Conservation (phyloP, 2,888 invertebrate genomes). For the Cartodere bifasciata region DNA sequence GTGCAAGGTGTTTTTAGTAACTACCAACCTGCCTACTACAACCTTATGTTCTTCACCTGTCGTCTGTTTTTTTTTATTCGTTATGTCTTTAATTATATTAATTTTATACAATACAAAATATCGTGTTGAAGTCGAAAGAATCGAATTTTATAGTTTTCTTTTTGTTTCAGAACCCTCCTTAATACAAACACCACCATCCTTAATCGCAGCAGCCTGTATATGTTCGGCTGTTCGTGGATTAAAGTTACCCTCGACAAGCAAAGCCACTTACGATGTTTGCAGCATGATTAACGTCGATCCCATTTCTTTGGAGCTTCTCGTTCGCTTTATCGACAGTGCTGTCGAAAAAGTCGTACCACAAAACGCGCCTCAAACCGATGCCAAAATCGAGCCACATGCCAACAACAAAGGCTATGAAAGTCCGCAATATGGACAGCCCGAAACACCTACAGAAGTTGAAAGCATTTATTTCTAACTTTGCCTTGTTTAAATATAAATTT, state of each 20-base stretch:
- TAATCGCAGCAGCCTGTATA: slow-evolving; percentile 58
- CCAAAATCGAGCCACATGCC: slow-evolving; percentile 13
- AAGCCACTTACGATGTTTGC: slow-evolving; percentile 32
- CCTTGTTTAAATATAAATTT: too few relatives aligned
- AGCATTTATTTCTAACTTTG: slow-evolving; percentile 30
- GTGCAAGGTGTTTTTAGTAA: too few relatives aligned
- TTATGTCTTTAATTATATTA: too few relatives aligned
- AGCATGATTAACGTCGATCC: slow-evolving; percentile 39
- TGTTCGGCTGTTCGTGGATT: slow-evolving; percentile 54
- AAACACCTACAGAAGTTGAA: slow-evolving; percentile 35
- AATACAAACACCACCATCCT: slow-evolving; percentile 54
- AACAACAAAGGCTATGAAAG: slow-evolving; percentile 24
- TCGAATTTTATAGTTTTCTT: too few relatives aligned
- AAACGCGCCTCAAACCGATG: slow-evolving; percentile 14
- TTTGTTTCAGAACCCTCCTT: slow-evolving; percentile 55
- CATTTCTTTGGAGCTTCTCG: slow-evolving; percentile 41
- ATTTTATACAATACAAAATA: too few relatives aligned
- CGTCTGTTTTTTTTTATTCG: too few relatives aligned
- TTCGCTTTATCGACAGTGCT: slow-evolving; percentile 45
- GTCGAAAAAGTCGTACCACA: slow-evolving; percentile 37
- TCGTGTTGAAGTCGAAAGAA: too few relatives aligned
- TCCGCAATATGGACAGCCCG: slow-evolving; percentile 32
- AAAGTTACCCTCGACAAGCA: slow-evolving; percentile 34
- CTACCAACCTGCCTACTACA: too few relatives aligned
- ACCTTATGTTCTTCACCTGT: too few relatives aligned